Evolutionary conservation across 2,888 invertebrate species (phyloP).

Genomic region (Arenicola marina): DNA sequence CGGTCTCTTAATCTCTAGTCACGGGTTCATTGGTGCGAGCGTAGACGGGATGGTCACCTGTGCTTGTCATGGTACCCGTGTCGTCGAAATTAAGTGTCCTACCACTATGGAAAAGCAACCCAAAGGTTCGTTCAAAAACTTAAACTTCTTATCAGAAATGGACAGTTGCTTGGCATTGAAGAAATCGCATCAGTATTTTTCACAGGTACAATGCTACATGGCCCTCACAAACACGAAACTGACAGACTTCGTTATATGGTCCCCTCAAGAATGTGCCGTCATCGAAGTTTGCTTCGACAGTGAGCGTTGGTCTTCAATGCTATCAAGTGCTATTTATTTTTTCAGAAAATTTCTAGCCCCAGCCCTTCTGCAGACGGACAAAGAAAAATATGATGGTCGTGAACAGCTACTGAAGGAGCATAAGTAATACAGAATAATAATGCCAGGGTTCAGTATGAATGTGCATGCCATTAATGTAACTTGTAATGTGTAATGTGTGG

Average conservation of each 20-base stretch:
- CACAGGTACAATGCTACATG: not conserved
- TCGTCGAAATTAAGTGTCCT: slow-evolving; percentile 5
- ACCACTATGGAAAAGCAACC: not conserved
- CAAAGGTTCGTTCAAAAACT: not conserved
- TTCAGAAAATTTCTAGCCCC: not conserved
- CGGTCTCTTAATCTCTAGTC: not conserved
- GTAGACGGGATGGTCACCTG: not conserved
- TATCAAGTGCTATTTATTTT: not conserved
- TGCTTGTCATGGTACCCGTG: not conserved
- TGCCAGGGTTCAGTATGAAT: not conserved
- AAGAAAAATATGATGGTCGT: no score
- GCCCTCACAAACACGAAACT: not conserved
- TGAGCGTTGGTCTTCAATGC: not conserved
- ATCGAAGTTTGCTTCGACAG: not conserved
- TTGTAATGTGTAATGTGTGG: no score
- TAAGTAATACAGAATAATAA: not conserved
- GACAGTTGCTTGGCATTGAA: not conserved
- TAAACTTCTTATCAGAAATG: not conserved
- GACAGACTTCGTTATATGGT: not conserved
- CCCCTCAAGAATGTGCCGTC: not conserved
- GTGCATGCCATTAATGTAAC: no score
- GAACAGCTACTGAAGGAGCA: no score
- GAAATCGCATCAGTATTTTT: not conserved
- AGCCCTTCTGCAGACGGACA: no score
- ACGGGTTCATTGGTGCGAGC: not conserved